Base-by-base conservation (phyloP, 1,140 invertebrate genomes). In the Drosophila melanica region DNA sequence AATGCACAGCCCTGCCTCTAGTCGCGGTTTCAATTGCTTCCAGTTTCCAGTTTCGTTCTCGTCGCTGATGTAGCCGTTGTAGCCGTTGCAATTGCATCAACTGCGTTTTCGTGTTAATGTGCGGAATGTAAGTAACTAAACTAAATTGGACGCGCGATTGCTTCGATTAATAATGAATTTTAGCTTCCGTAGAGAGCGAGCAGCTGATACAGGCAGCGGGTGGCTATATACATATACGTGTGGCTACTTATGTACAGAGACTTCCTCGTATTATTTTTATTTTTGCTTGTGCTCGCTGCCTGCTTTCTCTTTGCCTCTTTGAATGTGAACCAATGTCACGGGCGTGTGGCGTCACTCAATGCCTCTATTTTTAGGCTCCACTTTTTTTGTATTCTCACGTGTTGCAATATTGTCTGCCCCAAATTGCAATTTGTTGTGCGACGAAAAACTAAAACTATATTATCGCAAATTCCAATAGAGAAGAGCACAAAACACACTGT, bases 231-330 rank as follows among this genome's bases (percentile, higher is more conserved):
- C n/a, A 33, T 8, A 8, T 33, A 35, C 33, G 27, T 27, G 5
- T 27, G 27, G 27, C 27, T 27, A 2, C 9, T 2, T 35, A 35
- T 35, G 20, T 41, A 39, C 35, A 37, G 51, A 59, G 63, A 74
- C 77, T 89, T 89, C 84, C 79, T 89, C 86, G 84, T 75, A 77
- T 87, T 84, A 84, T 89, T 89, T 80, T 87, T 84, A 84, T 89
- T 89, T 89, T 80, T 53, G 71, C 64, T 48, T 64, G 53, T 59
- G 33, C 20, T 63, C 45, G 37, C 41, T 33, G 41, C 14, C 41
- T 44, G 35, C 47, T 75, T 72, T 68, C 70, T 71, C 50, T 27
- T 27, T 62, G 60, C 41, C 59, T 57, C 64, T 48, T 42, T 68
- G 77, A 89, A 84, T 80, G 84, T 77, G 81, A 72, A 77, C 69